Conservation (phyloP, 2,888 invertebrate genomes). For the Noctua fimbriata region DNA sequence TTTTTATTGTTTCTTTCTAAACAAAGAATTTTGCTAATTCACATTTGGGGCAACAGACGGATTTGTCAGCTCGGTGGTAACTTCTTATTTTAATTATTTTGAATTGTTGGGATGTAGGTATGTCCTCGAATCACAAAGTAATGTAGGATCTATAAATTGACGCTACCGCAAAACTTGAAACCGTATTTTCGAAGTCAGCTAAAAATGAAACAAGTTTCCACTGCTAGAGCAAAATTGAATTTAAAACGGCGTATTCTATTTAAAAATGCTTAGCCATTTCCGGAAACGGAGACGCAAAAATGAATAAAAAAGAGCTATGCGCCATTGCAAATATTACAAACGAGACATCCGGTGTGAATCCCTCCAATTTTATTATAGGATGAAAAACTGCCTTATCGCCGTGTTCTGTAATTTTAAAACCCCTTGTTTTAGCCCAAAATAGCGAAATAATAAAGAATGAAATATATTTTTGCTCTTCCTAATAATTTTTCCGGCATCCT, state of each 20-base stretch:
- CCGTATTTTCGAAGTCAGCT: background rate
- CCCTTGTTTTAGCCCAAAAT: conserved; percentile 70
- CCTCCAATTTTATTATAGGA: conserved; percentile 69
- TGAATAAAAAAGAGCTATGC: conserved; percentile 45
- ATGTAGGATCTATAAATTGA: background rate
- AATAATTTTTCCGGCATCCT: conserved; percentile 64
- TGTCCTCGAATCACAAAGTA: background rate
- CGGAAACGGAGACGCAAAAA: conserved; percentile 33
- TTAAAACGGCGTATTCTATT: conserved; percentile 41
- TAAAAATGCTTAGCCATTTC: conserved; percentile 39
- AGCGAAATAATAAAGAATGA: conserved; percentile 70
- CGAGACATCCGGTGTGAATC: conserved; percentile 58
- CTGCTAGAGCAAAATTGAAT: conserved; percentile 24
- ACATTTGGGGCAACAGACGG: too few relatives aligned
- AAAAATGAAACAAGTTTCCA: background rate
- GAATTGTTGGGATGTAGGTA: background rate
- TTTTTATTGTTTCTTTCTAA: conserved; percentile 11
- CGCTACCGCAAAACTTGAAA: background rate
- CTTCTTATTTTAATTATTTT: background rate
- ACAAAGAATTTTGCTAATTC: background rate
- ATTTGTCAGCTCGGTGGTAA: background rate
- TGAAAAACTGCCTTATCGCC: conserved; percentile 66
- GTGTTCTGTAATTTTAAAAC: conserved; percentile 67
- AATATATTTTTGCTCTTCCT: conserved; percentile 66
- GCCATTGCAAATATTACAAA: conserved; percentile 55